These are phyloP conservation scores for Dipodomys merriami DNA, from an alignment of 2,113 vertebrate genomes.

Conservation along the genomic window DNA sequence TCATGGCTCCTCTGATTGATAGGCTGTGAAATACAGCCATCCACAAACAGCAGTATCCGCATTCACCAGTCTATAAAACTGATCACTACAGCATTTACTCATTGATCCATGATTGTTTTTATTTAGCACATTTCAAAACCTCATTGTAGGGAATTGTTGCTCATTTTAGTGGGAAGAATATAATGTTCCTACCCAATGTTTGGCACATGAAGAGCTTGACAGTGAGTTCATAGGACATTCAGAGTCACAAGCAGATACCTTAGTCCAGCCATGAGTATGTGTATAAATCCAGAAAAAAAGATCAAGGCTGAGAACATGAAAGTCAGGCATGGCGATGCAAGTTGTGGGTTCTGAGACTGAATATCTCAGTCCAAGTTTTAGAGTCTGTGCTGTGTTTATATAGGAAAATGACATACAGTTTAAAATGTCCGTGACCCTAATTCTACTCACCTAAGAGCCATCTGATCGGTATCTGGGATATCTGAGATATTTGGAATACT, in stretches of 20 bases:
- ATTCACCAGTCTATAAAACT: constrained; percentile 20
- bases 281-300: not conserved
- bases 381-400: not conserved
- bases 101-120: not conserved
- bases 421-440: not conserved
- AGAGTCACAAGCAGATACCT: not conserved
- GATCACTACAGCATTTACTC: not conserved
- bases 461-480: no score
- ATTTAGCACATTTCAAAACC: not conserved
- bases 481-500: not conserved
- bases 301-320: not conserved
- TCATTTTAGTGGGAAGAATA: not conserved
- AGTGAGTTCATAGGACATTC: not conserved
- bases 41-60: not conserved
- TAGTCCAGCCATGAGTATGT: not conserved
- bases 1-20: not conserved
- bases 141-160: not conserved
- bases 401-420: not conserved
- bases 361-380: not conserved
- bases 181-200: not conserved
- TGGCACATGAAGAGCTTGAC: not conserved
- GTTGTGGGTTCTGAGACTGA: not conserved
- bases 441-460: not conserved
- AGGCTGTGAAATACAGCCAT: not conserved
- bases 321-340: not conserved